phyloP scores from a whole-genome alignment of 1,140 invertebrate genomes.

The Pseudomyrmex pallidus region DNA sequence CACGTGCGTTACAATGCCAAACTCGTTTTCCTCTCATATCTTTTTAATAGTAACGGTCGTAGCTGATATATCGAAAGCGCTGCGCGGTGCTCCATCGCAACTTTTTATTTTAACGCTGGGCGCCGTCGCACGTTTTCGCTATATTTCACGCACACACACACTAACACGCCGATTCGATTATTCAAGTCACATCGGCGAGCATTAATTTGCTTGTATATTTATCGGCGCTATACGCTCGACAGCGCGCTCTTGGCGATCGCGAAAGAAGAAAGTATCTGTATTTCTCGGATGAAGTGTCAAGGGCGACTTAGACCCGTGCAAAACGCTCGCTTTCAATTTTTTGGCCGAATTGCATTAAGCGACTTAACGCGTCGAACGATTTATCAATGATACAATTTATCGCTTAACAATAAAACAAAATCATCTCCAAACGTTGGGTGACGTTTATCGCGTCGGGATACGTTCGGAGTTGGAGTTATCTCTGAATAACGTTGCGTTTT shows the following conservation, averaged over 20 bases:
- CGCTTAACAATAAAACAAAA: too few species aligned
- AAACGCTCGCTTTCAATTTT: constrained; percentile 9
- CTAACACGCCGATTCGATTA: constrained; percentile 41
- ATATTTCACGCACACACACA: not conserved
- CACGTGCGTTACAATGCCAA: constrained; percentile 9
- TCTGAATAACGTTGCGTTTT: too few species aligned
- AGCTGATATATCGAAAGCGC: constrained; percentile 28
- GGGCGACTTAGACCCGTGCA: constrained; percentile 33
- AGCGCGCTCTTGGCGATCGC: constrained; percentile 14
- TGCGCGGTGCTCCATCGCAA: too few species aligned
- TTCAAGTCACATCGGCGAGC: constrained; percentile 36
- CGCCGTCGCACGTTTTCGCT: not conserved
- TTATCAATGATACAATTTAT: too few species aligned
- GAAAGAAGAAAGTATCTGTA: constrained; percentile 29
- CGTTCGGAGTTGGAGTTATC: too few species aligned
- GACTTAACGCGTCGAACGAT: too few species aligned
- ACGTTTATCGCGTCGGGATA: too few species aligned
- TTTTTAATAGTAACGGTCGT: constrained; percentile 22
- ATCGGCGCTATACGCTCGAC: constrained; percentile 37
- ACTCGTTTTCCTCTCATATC: constrained; percentile 25
- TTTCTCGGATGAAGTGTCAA: constrained; percentile 58
- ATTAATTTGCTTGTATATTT: constrained; percentile 54
- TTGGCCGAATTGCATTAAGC: too few species aligned
- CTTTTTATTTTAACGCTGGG: too few species aligned
- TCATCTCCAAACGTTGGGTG: too few species aligned